These are phyloP conservation scores for Mugil cephalus DNA, from an alignment of 2,113 vertebrate genomes.

Conservation along the genomic window DNA sequence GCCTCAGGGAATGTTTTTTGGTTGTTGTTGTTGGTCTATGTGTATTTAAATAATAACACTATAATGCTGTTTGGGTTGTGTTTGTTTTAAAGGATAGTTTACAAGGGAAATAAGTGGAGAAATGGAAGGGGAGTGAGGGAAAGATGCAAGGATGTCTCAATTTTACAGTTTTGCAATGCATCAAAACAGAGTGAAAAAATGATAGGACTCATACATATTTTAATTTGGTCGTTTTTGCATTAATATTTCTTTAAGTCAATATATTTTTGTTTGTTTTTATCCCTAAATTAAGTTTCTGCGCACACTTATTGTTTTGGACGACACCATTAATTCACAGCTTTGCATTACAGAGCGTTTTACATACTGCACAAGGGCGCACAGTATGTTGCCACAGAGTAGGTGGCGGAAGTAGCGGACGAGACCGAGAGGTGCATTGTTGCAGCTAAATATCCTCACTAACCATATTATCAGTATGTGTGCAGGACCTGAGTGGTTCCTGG, in stretches of 20 bases:
- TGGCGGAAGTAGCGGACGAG: slow-evolving; percentile 17
- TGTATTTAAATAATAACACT: slow-evolving; percentile 5
- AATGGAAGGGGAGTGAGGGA: not conserved
- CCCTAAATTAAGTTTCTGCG: not conserved
- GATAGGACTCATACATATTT: not conserved
- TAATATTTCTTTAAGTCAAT: not conserved
- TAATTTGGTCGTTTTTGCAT: not conserved
- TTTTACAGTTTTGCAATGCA: not conserved
- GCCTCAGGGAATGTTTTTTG: slow-evolving; percentile 4
- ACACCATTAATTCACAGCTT: not conserved
- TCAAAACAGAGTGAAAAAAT: not conserved
- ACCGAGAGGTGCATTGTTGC: slow-evolving; percentile 61
- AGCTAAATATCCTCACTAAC: slow-evolving; percentile 73
- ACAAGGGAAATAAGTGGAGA: not conserved
- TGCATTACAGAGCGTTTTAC: slow-evolving; percentile 12
- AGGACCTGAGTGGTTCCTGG: slow-evolving; percentile 75
- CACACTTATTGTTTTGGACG: not conserved
- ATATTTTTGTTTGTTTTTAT: not conserved
- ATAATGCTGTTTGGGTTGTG: slow-evolving; percentile 6
- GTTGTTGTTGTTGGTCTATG: not conserved
- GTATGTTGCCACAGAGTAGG: slow-evolving; percentile 22
- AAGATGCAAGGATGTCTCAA: not conserved
- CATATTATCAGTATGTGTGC: slow-evolving; percentile 77
- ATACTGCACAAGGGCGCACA: not conserved
- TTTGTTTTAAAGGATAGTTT: slow-evolving; percentile 15